Conservation (phyloP, 2,888 invertebrate genomes). For the Nysson spinosus region DNA sequence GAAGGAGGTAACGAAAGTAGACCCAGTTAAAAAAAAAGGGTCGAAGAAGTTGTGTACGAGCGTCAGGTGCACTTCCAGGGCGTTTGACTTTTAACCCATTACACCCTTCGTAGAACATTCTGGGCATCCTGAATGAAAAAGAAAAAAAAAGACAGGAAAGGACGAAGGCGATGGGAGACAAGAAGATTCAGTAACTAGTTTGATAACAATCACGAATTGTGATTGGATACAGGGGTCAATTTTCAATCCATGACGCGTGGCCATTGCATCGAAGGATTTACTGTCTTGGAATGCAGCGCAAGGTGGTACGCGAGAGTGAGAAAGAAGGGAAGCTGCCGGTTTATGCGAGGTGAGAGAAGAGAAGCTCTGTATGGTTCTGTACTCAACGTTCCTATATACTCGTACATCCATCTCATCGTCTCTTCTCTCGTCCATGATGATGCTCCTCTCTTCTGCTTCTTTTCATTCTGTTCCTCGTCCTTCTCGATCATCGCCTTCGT, state of each 20-base stretch:
- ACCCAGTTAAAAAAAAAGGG: neutral
- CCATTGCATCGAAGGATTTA: constrained; percentile 43
- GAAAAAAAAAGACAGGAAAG: too few relatives aligned
- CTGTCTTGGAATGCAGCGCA: constrained; percentile 57
- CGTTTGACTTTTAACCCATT: neutral
- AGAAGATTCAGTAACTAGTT: constrained; percentile 1
- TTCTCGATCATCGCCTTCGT: constrained; percentile 10
- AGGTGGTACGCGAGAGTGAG: constrained; percentile 56
- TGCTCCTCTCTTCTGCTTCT: constrained; percentile 15
- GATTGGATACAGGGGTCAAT: constrained; percentile 13
- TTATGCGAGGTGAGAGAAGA: constrained; percentile 42
- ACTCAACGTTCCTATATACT: constrained; percentile 38
- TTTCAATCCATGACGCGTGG: constrained; percentile 44
- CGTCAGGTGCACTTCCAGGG: constrained; percentile 9
- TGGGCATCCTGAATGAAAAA: too few relatives aligned
- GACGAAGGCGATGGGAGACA: neutral
- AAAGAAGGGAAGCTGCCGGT: constrained; percentile 42
- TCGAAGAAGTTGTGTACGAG: neutral
- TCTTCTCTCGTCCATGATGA: constrained; percentile 38
- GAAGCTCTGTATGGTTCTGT: constrained; percentile 46
- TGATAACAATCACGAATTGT: neutral
- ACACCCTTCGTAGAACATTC: too few relatives aligned
- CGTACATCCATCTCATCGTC: constrained; percentile 40
- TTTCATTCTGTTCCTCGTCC: neutral
- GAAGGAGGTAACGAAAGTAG: constrained; percentile 1